Percentiles rank a stretch among this genome's conserved stretches.
Conservation (phyloP, 2,113 vertebrate species). For the Barnardius zonarius region DNA sequence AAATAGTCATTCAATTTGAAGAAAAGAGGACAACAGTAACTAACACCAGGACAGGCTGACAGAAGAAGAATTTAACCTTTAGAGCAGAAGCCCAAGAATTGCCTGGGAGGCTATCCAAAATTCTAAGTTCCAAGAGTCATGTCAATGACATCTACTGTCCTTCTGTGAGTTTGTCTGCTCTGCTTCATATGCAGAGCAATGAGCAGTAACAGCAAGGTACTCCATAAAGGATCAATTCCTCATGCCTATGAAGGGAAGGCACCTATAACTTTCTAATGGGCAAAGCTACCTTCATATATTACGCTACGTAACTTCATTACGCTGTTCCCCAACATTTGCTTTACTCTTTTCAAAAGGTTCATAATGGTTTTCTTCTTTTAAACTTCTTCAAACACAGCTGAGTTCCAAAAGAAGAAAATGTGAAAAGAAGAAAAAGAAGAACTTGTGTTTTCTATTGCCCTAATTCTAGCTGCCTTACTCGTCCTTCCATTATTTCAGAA, state of each 20-base stretch:
- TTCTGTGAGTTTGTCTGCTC: not conserved
- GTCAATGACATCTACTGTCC: not conserved
- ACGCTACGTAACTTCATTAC: not conserved
- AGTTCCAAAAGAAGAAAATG: not conserved
- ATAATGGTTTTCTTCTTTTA: not conserved
- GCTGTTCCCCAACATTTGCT: not conserved
- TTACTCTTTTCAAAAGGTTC: not conserved
- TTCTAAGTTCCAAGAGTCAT: not conserved
- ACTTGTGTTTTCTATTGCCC: not conserved
- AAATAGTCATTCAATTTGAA: not conserved
- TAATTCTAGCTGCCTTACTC: not conserved
- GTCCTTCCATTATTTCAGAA: not conserved
- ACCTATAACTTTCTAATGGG: not conserved
- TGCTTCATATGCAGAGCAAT: not conserved
- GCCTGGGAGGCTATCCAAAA: not conserved
- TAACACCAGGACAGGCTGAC: not conserved
- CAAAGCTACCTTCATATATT: not conserved
- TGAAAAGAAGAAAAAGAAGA: not conserved
- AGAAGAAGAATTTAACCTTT: not conserved
- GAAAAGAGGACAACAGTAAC: not conserved
- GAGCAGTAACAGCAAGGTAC: not conserved
- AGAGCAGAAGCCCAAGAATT: not conserved
- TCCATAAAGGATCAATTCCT: not conserved
- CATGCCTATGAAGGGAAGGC: fast-evolving
- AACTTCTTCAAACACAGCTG: not conserved